Base-by-base conservation (phyloP, 2,888 invertebrate genomes). In the Nephrocerus scutellatus region DNA sequence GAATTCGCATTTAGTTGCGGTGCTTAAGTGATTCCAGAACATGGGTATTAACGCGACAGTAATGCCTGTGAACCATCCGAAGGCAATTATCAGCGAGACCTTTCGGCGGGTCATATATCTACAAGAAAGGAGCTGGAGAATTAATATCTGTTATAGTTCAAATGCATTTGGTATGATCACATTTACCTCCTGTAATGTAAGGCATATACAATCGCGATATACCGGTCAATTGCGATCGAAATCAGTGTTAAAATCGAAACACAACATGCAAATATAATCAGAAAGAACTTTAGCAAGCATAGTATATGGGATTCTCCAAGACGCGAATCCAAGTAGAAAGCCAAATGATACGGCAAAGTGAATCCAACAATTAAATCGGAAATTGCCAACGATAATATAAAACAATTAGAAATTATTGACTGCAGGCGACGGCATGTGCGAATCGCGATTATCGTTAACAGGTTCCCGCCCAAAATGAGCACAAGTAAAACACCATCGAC, bases 231-330 rank as follows among this genome's bases (percentile, higher is more conserved):
- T 20, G 86, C 86, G 49, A 87, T 84, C 33, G 81, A 77, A 55
- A 84, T 78, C 50, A 87, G 73, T 63, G 85, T 86, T 69, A 79
- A 78, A 54, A 86, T 80, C 50, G 85, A 86, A 33, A 83, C 84
- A 52, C 81, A 77, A 60, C 85, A 85, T 44, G 84, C 84, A 57
- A 84, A 73, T 50, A 80, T 78, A 48, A 83, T 79, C 36, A 84
- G 71, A 37, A 82, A 81, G 67, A 84, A 86, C 51, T 82, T 71
- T 59, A 82, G 70, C 31, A 86, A 62, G 54, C 86, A 86, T 15
- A 78, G 75, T 56, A 70, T 71, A 51, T 79, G 75, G 49, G 74
- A 71, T 30, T 68, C 66, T 23, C 79, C 79, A 52, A 84, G 72
- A 41, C 73, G 70, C 6, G 71, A 70, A 52, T 75, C 71, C 47